Base-by-base conservation (phyloP, 2,888 invertebrate species). In the Aphidius colemani region DNA sequence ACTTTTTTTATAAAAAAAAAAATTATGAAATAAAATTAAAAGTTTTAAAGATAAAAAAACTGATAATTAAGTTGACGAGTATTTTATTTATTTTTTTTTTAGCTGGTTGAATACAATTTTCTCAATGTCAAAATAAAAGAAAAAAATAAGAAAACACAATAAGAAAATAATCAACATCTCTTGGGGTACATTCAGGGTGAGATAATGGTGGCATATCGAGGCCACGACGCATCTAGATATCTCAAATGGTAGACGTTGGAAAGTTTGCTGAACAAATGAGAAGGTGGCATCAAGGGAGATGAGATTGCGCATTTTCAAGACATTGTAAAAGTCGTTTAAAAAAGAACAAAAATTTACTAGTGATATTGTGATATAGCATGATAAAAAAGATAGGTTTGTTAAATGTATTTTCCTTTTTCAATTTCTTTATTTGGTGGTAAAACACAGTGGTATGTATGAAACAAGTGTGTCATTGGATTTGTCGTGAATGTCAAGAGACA, bases 401-500 rank as follows among this genome's bases (percentile, higher is more conserved):
- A 64, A 56, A 50, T n/a, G 57, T 18, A 18, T 18, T 30, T 30
- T 30, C 5, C 5, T 30, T 30, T 30, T 30, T 18, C 13, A 18
- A 18, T 18, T 18, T 18, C 13, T 18, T 18, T 18, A 18, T 18
- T 18, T 18, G 13, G 13, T 18, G 7, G 51, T 53, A 59, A 13
- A 7, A 11, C 7, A 13, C 8, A 8, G 30, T 18, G 57, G 53
- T 49, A 39, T 30, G 48, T 10, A 57, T 7, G 56, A 30, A 41
- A 62, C 62, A 46, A 50, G 53, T 59, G 56, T 58, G 45, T 46
- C 44, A 50, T 56, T 64, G 65, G 59, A 60, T 61, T 49, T 61
- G 64, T 59, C 60, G 66, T 59, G 67, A 66, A 69, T 67, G 67
- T 63, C 67, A 61, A 60, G 67, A 69, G 69, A 67, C 67, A 69